Evolutionary conservation across 2,888 invertebrate genomes (phyloP), one percentile per base, ranked within the genome.

Genomic region (Achlya flavicornis): DNA sequence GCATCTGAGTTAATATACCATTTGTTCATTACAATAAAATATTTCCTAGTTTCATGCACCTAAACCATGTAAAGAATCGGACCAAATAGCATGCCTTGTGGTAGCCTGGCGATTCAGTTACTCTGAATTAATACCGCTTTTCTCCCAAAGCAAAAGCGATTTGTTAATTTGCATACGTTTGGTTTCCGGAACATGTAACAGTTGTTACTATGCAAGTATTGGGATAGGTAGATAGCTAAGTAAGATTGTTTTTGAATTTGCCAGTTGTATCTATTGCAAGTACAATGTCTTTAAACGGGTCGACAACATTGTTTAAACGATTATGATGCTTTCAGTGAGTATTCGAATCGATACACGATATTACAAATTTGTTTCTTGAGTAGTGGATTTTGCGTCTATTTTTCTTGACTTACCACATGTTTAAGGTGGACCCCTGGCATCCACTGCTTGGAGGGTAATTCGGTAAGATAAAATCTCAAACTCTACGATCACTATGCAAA

Each of bases 151-250:
- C 58, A 62, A 26, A 26, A 26, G 26, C 26, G 26, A 35, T 71
- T 66, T 62, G 66, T 63, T 63, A 68, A 76, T 73, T 67, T 66
- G 72, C 58, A 62, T 66, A 72, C 26, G 26, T 73, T 74, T 63
- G 62, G 61, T 65, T 63, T 64, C 59, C 2, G 26, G 26, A 26
- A 26, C 26, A 26, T 26, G 66, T 68, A 64, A 66, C 76, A 72
- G 77, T 73, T 76, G 76, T 68, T 67, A 64, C 26, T 26, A 26
- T 2, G 2, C 26, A 26, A 26, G 26, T 26, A 26, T 26, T 26
- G 26, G 26, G 1, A 26, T 26, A 26, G n/a, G 0, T 14, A 4
- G 46, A 43, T 11, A 10, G 11, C 41, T 43, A 10, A 8, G 14
- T 46, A 2, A 46, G 14, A 14, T 46, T 11, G 14, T 12, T 12